phyloP scores from a whole-genome alignment of 2,113 vertebrate genomes.

The Clarias batrachus region DNA sequence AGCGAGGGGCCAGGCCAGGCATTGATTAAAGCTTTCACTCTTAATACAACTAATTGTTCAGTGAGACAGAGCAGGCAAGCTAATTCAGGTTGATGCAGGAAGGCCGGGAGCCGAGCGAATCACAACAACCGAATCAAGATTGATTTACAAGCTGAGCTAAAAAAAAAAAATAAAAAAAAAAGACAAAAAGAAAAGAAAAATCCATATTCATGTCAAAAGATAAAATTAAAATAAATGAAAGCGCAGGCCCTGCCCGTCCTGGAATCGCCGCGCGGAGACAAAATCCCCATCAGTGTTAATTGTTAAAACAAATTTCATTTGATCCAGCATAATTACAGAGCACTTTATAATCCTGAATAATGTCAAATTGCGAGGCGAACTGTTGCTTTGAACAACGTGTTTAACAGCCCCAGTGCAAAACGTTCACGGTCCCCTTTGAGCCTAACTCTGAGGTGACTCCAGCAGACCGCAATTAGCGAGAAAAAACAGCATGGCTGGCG shows the following conservation, averaged over 20 bases:
- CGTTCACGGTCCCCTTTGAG: constrained; percentile 27
- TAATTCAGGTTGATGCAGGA: constrained; percentile 72
- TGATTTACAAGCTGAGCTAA: constrained; percentile 37
- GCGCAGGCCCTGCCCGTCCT: constrained; percentile 11
- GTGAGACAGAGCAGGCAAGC: constrained; percentile 75
- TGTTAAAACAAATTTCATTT: constrained; percentile 42
- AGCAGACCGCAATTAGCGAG: constrained; percentile 41
- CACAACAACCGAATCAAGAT: constrained; percentile 44
- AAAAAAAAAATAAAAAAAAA: not conserved
- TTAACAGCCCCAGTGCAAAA: constrained; percentile 21
- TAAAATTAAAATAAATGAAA: constrained; percentile 42
- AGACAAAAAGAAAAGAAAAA: constrained; percentile 4
- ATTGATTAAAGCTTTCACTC: constrained; percentile 80
- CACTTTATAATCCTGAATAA: constrained; percentile 43
- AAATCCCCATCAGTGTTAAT: constrained; percentile 38
- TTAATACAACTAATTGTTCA: constrained; percentile 78
- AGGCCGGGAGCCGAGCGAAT: constrained; percentile 65
- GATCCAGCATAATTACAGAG: constrained; percentile 41
- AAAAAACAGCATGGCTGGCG: constrained; percentile 29
- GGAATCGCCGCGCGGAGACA: constrained; percentile 13
- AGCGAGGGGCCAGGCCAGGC: constrained; percentile 68
- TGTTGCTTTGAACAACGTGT: constrained; percentile 41
- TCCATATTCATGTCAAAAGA: constrained; percentile 49
- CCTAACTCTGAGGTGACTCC: constrained; percentile 27
- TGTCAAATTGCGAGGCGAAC: constrained; percentile 41